Conservation (phyloP, 2,888 invertebrate genomes). For the Diarsia dahlii region DNA sequence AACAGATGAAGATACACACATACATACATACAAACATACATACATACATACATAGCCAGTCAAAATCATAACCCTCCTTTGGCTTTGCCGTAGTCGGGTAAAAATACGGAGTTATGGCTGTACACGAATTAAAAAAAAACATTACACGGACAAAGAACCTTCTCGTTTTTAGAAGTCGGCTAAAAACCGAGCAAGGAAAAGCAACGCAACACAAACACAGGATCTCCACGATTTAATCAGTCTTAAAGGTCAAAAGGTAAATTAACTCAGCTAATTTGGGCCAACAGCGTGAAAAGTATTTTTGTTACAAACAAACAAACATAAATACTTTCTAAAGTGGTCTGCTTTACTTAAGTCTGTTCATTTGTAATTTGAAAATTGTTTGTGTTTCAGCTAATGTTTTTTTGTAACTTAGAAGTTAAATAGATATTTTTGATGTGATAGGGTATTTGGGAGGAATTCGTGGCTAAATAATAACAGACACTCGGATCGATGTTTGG, state of each 20-base stretch:
- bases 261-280: slow-evolving; percentile 50
- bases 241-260: slow-evolving; percentile 46
- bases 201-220: slow-evolving; percentile 5
- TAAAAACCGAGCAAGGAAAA: background rate
- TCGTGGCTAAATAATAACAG: background rate
- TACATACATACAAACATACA: too few relatives aligned
- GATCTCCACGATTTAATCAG: slow-evolving; percentile 40
- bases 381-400: slow-evolving; percentile 19
- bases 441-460: background rate
- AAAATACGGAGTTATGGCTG: background rate
- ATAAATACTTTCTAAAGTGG: slow-evolving; percentile 47
- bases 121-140: too few relatives aligned
- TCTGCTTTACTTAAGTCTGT: slow-evolving; percentile 19
- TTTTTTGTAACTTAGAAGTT: background rate
- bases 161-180: background rate
- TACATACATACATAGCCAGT: too few relatives aligned
- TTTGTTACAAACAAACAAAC: slow-evolving; percentile 42
- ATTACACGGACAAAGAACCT: too few relatives aligned
- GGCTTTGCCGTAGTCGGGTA: too few relatives aligned
- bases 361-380: slow-evolving; percentile 42
- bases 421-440: background rate
- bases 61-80: too few relatives aligned
- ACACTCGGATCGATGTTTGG: too few relatives aligned
- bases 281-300: slow-evolving; percentile 40
- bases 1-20: too few relatives aligned